Evolutionary conservation across 1,140 invertebrate genomes (phyloP), one percentile per base, ranked within the genome.

Genomic region (Littorina saxatilis): DNA sequence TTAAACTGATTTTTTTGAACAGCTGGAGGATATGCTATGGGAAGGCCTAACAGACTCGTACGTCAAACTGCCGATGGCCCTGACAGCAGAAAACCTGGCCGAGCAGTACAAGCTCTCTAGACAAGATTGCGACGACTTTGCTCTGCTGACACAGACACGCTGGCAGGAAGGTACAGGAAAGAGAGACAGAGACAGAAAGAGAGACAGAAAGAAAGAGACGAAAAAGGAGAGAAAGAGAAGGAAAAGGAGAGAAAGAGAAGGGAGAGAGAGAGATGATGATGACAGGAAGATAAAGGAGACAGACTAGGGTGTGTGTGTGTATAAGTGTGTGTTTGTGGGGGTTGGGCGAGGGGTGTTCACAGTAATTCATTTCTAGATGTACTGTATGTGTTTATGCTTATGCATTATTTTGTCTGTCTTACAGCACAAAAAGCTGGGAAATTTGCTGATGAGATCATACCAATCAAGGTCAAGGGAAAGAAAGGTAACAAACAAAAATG

Each of bases 31-130:
- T 93, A 94, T 95, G 0, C 92, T 99, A 13, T 99, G 98, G 98
- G 93, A 95, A n/a, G 96, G 97, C 2, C 93, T 99, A 0, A 96
- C 96, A 0, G 99, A 99, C 91, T 94, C 95, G 0, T 96, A 98
- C 90, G 97, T 97, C 90, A 96, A 97, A 87, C 94, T 97, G 29
- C 96, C 98, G 0, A 99, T 99, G 99, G 99, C 96, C 11, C 92
- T 98, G 83, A 99, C 99, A 1, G 99, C 99, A 15, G 99, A 99
- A 93, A 99, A 99, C 92, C 93, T 99, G 47, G 98, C 97, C 2
- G 96, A 95, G 32, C 96, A 99, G 90, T 99, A 96, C 90, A 95
- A 96, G 47, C 94, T 99, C 43, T 96, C 95, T 0, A 94, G 97
- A 75, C 95, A 97, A 85, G 96, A 99, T 86, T 96, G 96, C 80